A percentile compares a stretch with the other conserved stretches of the same genome.
Evolutionary conservation across 2,797 vertebrate genomes (phyloP).

Genomic region (Dendrocincla tyrannina): DNA sequence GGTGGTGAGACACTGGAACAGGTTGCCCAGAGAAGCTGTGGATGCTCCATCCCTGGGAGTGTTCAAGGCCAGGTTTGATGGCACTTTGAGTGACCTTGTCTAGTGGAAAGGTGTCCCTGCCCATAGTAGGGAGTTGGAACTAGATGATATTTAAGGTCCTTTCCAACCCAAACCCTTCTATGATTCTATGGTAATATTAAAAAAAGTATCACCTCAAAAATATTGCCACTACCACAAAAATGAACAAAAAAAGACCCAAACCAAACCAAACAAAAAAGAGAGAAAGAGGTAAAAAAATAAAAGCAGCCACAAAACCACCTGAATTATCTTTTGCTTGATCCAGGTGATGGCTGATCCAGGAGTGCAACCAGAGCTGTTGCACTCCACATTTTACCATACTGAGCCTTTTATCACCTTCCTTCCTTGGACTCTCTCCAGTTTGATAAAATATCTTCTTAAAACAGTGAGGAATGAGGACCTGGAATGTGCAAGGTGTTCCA

Average conservation of each 20-base stretch:
- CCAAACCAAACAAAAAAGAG: neutral
- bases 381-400: neutral
- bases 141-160: neutral
- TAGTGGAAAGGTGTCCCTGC: neutral
- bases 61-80: neutral
- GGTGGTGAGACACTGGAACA: neutral
- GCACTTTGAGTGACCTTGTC: neutral
- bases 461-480: neutral
- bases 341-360: neutral
- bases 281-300: too few relatives aligned
- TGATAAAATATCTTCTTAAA: neutral
- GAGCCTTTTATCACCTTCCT: neutral
- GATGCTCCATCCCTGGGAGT: neutral
- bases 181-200: neutral
- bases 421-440: fast-evolving
- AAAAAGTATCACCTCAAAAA: neutral
- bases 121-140: neutral
- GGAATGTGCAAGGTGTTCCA: neutral
- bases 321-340: neutral
- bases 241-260: neutral
- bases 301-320: neutral
- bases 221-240: too few relatives aligned
- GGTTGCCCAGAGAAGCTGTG: neutral
- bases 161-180: neutral
- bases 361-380: too few relatives aligned